Base-by-base conservation (phyloP, 2,888 invertebrate species). In the Orthonevra nobilis region DNA sequence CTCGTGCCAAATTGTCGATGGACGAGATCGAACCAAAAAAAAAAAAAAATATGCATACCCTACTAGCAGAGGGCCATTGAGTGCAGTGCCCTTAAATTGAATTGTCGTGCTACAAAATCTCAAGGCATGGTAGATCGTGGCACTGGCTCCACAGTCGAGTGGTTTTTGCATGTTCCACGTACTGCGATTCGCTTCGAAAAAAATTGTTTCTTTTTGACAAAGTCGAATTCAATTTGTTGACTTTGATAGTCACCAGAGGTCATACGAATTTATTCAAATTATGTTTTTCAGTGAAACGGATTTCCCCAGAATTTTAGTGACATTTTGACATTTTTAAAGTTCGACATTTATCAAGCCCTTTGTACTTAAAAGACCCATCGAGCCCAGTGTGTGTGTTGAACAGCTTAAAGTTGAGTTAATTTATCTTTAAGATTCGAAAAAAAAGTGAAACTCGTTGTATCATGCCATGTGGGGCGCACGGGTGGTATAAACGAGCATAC, bases 101-200 rank as follows among this genome's bases (percentile, higher is more conserved):
- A 61, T 48, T 66, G 72, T 72, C 72, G 54, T 34, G 30, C 72
- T 64, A 61, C 79, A 79, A 72, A 79, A 72, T 72, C n/a, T n/a
- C n/a, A n/a, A n/a, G n/a, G n/a, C n/a, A n/a, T n/a, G n/a, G n/a
- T n/a, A 40, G 26, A 20, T 30, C 34, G 17, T 40, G 26, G 12
- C n/a, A 2, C 20, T 38, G 52, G 44, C 42, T 63, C 54, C 72
- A 79, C 72, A 20, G 28, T 10, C 26, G 56, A 38, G 36, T 70
- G 70, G 19, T 44, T 70, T 52, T 32, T 9, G 36, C 23, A 6
- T 42, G 32, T 12, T 26, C 5, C 17, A 1, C 34, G n/a, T n/a
- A n/a, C n/a, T n/a, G n/a, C n/a, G n/a, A n/a, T n/a, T n/a, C n/a
- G n/a, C n/a, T n/a, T n/a, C n/a, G n/a, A n/a, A n/a, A n/a, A n/a